These are phyloP conservation scores for Anticlea derivata DNA, from an alignment of 2,888 invertebrate genomes.

Conservation along the genomic window DNA sequence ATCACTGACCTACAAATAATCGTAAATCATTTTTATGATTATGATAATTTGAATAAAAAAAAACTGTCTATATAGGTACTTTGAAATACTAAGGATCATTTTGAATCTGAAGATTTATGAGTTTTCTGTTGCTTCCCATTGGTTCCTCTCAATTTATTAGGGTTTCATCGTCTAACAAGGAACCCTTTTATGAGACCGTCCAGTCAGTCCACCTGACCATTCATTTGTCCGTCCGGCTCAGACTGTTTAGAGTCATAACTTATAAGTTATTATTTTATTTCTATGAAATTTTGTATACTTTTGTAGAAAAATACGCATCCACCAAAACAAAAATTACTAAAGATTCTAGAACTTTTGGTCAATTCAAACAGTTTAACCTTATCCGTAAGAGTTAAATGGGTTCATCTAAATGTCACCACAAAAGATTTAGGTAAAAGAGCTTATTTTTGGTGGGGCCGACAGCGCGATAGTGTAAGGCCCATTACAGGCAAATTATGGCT, in stretches of 20 bases:
- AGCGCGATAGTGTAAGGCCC: constrained; percentile 74
- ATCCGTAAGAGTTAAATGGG: constrained; percentile 5
- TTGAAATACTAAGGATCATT: too few relatives aligned
- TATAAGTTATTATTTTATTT: neutral
- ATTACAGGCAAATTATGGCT: constrained; percentile 79
- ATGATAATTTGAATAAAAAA: too few relatives aligned
- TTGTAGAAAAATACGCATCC: too few relatives aligned
- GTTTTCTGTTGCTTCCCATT: neutral
- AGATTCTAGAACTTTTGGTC: too few relatives aligned
- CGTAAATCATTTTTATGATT: too few relatives aligned
- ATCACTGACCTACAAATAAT: too few relatives aligned
- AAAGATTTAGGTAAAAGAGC: constrained; percentile 67
- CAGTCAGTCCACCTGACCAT: neutral
- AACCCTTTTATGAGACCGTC: neutral
- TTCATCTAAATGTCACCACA: constrained; percentile 33
- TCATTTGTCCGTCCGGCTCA: neutral
- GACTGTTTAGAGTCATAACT: neutral
- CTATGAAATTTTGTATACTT: too few relatives aligned
- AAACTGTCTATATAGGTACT: too few relatives aligned
- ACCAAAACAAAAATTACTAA: too few relatives aligned
- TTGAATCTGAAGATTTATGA: neutral
- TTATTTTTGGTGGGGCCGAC: constrained; percentile 79
- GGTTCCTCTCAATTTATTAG: constrained; percentile 34
- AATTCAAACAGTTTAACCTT: neutral
- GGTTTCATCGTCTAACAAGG: neutral